These are phyloP conservation scores for Hippocampus zosterae DNA, from an alignment of 2,113 vertebrate species.

Conservation along the genomic window DNA sequence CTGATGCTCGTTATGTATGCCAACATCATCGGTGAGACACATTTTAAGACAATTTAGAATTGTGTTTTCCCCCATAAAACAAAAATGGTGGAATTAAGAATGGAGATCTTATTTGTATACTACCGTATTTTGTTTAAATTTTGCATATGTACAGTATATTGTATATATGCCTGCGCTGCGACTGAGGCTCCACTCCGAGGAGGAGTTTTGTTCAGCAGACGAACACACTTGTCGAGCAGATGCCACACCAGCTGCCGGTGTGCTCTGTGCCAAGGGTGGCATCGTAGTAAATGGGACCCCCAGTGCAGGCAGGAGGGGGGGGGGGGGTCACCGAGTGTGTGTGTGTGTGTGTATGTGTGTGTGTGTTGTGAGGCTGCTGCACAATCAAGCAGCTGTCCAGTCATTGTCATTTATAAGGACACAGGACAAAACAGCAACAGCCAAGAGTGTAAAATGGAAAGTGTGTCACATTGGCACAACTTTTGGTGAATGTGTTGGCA, in stretches of 20 bases:
- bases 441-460: constrained; percentile 15
- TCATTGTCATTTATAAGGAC: constrained; percentile 43
- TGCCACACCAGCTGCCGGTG: constrained; percentile 70
- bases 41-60: neutral
- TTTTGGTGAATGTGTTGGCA: constrained; percentile 32
- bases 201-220: constrained; percentile 73
- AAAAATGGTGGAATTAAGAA: neutral
- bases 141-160: neutral
- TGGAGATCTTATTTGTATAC: constrained; percentile 14
- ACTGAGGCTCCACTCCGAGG: constrained; percentile 63
- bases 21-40: too few relatives aligned
- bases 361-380: constrained; percentile 23
- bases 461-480: constrained; percentile 14
- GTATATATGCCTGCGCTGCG: constrained; percentile 19
- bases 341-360: constrained; percentile 24
- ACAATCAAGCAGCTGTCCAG: constrained; percentile 44
- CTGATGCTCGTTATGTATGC: too few relatives aligned
- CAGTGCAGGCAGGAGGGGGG: constrained; percentile 30
- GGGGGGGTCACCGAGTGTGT: constrained; percentile 31
- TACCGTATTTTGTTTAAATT: neutral
- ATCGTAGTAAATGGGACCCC: constrained; percentile 23
- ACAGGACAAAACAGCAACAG: constrained; percentile 24
- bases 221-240: constrained; percentile 76
- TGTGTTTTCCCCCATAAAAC: neutral
- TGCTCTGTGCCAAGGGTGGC: constrained; percentile 57